These are phyloP conservation scores for Sebastes schlegelii DNA, from an alignment of 2,113 vertebrate species.

Conservation along the genomic window DNA sequence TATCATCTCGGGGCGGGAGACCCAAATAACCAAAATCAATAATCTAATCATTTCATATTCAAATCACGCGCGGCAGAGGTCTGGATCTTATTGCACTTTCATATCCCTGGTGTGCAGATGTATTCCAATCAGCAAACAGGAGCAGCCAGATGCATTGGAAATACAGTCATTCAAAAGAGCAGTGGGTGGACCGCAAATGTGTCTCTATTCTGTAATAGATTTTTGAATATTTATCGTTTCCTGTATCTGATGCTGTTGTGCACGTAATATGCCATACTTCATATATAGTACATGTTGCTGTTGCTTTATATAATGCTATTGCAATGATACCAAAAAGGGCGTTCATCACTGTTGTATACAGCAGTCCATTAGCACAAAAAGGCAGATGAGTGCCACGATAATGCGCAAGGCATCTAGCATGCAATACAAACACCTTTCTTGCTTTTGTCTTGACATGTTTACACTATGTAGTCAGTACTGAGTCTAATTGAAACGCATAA, in stretches of 20 bases:
- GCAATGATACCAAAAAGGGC: neutral
- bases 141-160: conserved; percentile 60
- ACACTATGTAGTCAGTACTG: no score
- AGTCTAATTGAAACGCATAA: no score
- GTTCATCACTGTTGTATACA: neutral
- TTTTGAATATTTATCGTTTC: conserved; percentile 35
- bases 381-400: no score
- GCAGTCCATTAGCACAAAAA: no score
- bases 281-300: neutral
- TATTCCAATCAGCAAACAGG: conserved; percentile 74
- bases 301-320: neutral
- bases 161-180: conserved; percentile 61
- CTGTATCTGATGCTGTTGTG: conserved; percentile 2
- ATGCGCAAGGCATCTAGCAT: no score
- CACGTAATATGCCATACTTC: neutral
- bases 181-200: conserved; percentile 27
- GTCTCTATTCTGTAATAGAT: conserved; percentile 15
- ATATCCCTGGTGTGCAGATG: conserved; percentile 72
- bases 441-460: no score
- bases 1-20: conserved; percentile 69
- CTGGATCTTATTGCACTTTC: conserved; percentile 80
- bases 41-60: conserved; percentile 83
- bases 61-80: conserved; percentile 73
- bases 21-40: conserved; percentile 82
- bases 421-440: no score